A percentile compares a stretch with the other conserved stretches of the same genome.
Evolutionary conservation across 2,888 invertebrate species (phyloP).

Genomic region (Mythimna loreyi): DNA sequence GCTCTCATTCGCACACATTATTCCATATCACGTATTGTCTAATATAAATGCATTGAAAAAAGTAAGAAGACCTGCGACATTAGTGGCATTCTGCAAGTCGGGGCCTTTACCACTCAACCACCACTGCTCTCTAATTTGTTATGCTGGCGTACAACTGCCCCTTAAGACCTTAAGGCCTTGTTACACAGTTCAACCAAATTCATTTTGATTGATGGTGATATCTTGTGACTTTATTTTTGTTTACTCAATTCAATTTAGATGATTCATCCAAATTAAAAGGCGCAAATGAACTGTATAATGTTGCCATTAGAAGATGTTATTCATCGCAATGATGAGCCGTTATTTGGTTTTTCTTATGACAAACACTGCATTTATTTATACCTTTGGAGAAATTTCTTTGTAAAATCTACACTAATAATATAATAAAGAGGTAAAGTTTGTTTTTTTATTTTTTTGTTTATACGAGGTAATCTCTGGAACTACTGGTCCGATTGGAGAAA

Average conservation of each 20-base stretch:
- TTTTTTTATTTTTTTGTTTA: no score
- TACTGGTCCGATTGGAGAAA: no score
- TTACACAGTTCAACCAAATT: background rate
- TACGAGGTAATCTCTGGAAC: no score
- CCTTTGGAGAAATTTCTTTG: background rate
- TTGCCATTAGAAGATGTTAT: background rate
- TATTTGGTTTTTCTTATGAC: background rate
- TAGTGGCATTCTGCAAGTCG: slow-evolving; percentile 56
- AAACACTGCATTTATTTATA: background rate
- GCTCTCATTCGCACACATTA: background rate
- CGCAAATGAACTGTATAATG: background rate
- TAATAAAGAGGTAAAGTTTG: no score
- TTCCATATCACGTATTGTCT: background rate
- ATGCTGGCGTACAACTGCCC: no score
- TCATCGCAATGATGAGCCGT: background rate
- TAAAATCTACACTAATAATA: background rate
- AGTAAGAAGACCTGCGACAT: slow-evolving; percentile 27
- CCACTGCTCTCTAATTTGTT: no score
- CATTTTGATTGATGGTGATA: background rate
- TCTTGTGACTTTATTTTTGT: background rate
- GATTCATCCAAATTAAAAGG: slow-evolving; percentile 33
- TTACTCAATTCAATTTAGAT: background rate
- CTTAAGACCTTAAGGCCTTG: no score
- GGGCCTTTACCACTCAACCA: no score
- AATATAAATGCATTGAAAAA: slow-evolving; percentile 19